Evolutionary conservation across 2,888 invertebrate species (phyloP).

Genomic region (Drosophila recens): DNA sequence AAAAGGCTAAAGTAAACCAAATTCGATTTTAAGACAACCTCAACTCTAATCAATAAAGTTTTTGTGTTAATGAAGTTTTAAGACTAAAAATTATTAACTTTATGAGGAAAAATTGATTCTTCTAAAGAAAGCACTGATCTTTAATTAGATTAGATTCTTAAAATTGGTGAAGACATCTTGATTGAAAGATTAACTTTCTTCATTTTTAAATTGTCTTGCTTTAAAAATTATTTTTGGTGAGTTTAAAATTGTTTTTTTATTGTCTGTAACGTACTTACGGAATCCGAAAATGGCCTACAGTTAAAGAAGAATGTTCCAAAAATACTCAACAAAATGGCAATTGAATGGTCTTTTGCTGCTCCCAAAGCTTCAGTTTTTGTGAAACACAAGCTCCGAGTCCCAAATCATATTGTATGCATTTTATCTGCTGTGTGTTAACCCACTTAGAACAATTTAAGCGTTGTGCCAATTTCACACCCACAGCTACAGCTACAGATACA

Average conservation of each 20-base stretch:
- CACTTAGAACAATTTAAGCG: slow-evolving; percentile 64
- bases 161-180: no score
- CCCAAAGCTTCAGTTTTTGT: background rate
- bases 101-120: no score
- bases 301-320: background rate
- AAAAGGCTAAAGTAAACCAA: background rate
- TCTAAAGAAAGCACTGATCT: no score
- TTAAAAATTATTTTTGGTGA: no score
- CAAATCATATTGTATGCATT: slow-evolving; percentile 41
- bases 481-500: background rate
- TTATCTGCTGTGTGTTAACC: slow-evolving; percentile 63
- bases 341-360: background rate
- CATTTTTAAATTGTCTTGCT: no score
- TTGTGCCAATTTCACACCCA: slow-evolving; percentile 56
- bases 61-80: no score
- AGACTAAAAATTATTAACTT: no score
- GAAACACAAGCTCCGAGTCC: background rate
- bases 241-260: no score
- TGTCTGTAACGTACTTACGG: no score
- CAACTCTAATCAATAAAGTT: background rate
- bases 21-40: background rate
- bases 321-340: background rate
- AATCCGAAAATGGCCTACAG: background rate
- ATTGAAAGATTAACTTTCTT: no score
- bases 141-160: no score